Percentiles rank a stretch among this genome's conserved stretches.
phyloP scores from a whole-genome alignment of 2,888 invertebrate species.

The Coleophora deauratella region DNA sequence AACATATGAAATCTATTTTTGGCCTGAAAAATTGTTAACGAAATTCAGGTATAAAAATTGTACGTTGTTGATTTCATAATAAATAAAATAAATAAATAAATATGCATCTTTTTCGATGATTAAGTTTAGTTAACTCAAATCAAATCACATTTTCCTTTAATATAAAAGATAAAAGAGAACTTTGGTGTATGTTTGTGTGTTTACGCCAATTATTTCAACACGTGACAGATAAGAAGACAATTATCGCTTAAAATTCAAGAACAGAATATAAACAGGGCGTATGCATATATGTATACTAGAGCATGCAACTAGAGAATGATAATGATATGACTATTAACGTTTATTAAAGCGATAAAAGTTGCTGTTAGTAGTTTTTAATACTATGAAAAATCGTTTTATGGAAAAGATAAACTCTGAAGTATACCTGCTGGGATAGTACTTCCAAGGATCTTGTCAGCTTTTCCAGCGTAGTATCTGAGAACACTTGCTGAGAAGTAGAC shows the following conservation, averaged over 20 bases:
- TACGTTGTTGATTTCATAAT: no score
- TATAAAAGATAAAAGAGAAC: slow-evolving; percentile 15
- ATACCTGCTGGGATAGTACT: slow-evolving; percentile 80
- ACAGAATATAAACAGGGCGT: not conserved
- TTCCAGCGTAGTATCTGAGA: slow-evolving; percentile 91
- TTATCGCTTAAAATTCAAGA: slow-evolving; percentile 3
- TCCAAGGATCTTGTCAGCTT: slow-evolving; percentile 91
- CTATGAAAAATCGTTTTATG: no score
- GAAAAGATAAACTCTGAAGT: no score
- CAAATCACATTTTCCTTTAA: no score
- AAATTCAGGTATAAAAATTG: no score
- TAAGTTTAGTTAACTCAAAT: no score
- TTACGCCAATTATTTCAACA: slow-evolving; percentile 18
- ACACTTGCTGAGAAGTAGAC: slow-evolving; percentile 76
- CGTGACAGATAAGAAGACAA: slow-evolving; percentile 12
- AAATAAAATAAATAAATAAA: no score
- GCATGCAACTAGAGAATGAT: not conserved
- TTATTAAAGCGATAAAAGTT: not conserved
- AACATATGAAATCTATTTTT: no score
- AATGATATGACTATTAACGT: not conserved
- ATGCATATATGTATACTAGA: no score
- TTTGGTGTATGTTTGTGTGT: not conserved
- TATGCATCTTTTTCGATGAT: no score
- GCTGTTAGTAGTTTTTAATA: not conserved
- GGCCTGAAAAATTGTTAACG: no score